These are phyloP conservation scores for Lithosia quadra DNA, from an alignment of 2,888 invertebrate genomes.

Conservation along the genomic window DNA sequence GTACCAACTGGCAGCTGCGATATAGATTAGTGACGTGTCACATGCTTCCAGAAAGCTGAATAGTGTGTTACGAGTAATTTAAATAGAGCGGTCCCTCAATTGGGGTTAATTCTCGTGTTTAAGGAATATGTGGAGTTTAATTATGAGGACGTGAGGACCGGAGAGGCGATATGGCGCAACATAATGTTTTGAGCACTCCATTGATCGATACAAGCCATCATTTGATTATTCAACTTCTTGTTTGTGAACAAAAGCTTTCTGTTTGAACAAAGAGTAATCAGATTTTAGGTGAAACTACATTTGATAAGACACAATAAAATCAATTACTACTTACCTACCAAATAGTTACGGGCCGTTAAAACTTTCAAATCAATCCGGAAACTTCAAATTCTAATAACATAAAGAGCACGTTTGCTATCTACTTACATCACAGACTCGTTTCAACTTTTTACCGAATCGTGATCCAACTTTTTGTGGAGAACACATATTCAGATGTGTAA, in stretches of 20 bases:
- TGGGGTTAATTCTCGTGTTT: constrained; percentile 86
- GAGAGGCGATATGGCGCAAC: constrained; percentile 58
- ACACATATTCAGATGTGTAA: constrained; percentile 86
- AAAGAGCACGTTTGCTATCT: constrained; percentile 83
- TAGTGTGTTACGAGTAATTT: constrained; percentile 83
- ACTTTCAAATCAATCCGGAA: constrained; percentile 82
- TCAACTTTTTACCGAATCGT: constrained; percentile 82
- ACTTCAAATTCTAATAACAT: constrained; percentile 81
- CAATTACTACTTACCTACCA: constrained; percentile 55
- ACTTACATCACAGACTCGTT: constrained; percentile 78
- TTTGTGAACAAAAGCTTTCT: constrained; percentile 6
- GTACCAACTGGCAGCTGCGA: constrained; percentile 54
- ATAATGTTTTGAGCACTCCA: constrained; percentile 55
- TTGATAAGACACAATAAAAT: constrained; percentile 52
- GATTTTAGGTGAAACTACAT: constrained; percentile 48
- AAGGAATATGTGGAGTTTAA: constrained; percentile 85
- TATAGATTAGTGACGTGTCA: constrained; percentile 82
- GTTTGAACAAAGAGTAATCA: constrained; percentile 27
- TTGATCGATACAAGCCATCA: constrained; percentile 46
- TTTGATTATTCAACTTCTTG: constrained; percentile 7
- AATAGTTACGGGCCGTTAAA: constrained; percentile 56
- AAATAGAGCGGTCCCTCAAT: constrained; percentile 86
- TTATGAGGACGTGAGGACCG: constrained; percentile 70
- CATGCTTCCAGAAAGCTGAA: constrained; percentile 85
- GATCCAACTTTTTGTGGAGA: constrained; percentile 81